phyloP scores from a whole-genome alignment of 1,140 invertebrate genomes.

The Drosophila gunungcola region DNA sequence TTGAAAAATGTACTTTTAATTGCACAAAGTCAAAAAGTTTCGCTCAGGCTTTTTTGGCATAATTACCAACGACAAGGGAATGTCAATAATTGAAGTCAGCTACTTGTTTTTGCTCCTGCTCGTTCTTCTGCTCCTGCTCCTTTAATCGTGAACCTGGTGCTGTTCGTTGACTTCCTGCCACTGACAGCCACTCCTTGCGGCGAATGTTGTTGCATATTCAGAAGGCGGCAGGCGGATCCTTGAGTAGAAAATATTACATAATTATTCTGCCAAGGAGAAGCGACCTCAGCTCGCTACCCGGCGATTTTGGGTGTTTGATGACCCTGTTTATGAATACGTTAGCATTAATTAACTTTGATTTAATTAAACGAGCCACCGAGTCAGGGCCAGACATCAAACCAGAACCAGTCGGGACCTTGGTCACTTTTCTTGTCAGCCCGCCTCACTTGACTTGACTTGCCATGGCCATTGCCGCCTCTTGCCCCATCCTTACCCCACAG shows the following conservation, averaged over 20 bases:
- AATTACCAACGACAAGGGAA: slow-evolving; percentile 50
- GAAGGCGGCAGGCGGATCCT: slow-evolving; percentile 25
- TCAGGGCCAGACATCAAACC: slow-evolving; percentile 32
- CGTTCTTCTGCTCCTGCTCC: slow-evolving; percentile 21
- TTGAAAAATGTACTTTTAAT: slow-evolving; percentile 81
- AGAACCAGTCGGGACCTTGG: slow-evolving; percentile 42
- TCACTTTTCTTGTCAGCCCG: slow-evolving; percentile 55
- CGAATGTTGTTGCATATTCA: slow-evolving; percentile 71
- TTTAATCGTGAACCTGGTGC: not conserved
- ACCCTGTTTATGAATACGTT: slow-evolving; percentile 83
- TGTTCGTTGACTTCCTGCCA: slow-evolving; percentile 27
- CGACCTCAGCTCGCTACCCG: slow-evolving; percentile 6
- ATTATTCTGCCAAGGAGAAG: slow-evolving; percentile 63
- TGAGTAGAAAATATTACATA: slow-evolving; percentile 74
- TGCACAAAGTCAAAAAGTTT: slow-evolving; percentile 77
- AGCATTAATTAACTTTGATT: slow-evolving; percentile 83
- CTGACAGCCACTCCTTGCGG: slow-evolving; percentile 46
- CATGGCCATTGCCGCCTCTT: too few relatives aligned
- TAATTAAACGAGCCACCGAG: slow-evolving; percentile 70
- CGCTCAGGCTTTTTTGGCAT: slow-evolving; percentile 61
- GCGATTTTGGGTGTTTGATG: slow-evolving; percentile 75
- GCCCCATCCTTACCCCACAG: not conserved
- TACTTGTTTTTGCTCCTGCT: slow-evolving; percentile 4
- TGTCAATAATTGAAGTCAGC: slow-evolving; percentile 42
- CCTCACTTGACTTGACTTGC: slow-evolving; percentile 49